These are phyloP conservation scores for Thunnus thynnus DNA, from an alignment of 2,113 vertebrate species.

Conservation along the genomic window DNA sequence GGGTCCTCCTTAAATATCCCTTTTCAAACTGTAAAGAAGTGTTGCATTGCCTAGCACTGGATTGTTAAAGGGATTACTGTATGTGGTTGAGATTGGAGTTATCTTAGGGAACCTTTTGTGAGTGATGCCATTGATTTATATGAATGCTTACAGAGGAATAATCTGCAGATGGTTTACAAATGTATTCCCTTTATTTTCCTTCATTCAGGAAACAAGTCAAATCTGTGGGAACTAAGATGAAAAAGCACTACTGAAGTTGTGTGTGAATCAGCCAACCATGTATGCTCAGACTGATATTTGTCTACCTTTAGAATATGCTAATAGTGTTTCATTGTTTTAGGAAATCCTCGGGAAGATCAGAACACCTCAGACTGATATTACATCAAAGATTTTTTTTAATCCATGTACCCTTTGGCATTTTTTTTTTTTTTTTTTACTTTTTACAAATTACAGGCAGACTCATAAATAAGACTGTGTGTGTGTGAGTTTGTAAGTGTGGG, in stretches of 20 bases:
- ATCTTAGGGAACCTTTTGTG: background rate
- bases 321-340: background rate
- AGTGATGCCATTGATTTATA: background rate
- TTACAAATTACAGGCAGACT: background rate
- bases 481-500: background rate
- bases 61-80: constrained; percentile 14
- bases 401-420: background rate
- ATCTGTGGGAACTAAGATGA: background rate
- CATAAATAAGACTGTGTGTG: background rate
- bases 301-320: no score
- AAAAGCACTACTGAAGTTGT: background rate
- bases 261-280: background rate
- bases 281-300: background rate
- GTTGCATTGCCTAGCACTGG: background rate
- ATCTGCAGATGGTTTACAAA: background rate
- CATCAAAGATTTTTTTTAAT: background rate
- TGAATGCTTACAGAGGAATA: background rate
- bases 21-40: background rate
- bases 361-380: background rate
- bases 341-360: background rate
- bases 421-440: background rate
- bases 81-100: background rate
- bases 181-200: background rate
- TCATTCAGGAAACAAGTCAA: background rate
- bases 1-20: background rate